A percentile compares a stretch with the other conserved stretches of the same genome.
Conservation (phyloP, 2,888 invertebrate species). For the Thera britannica region DNA sequence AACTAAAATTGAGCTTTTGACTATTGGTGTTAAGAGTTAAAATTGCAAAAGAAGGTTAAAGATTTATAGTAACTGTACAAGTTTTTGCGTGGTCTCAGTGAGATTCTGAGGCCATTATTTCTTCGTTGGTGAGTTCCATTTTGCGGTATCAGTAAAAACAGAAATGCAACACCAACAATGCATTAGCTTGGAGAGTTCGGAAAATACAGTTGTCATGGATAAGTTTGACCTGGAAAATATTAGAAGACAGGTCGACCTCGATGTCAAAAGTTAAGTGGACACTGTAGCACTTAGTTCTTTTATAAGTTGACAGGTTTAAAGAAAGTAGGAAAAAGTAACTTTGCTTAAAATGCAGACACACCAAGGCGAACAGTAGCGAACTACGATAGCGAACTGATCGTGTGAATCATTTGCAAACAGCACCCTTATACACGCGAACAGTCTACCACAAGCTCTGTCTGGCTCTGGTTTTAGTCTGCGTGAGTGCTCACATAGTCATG, state of each 20-base stretch:
- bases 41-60: background rate
- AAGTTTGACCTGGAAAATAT: constrained; percentile 10
- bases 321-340: too few relatives aligned
- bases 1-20: background rate
- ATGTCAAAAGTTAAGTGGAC: constrained; percentile 5
- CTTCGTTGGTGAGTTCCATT: constrained; percentile 25
- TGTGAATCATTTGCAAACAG: too few relatives aligned
- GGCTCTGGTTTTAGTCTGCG: too few relatives aligned
- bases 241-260: constrained; percentile 11
- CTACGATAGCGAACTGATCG: too few relatives aligned
- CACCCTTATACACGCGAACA: too few relatives aligned
- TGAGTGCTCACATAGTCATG: too few relatives aligned
- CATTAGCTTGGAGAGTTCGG: constrained; percentile 34
- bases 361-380: too few relatives aligned
- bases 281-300: background rate
- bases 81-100: constrained; percentile 2
- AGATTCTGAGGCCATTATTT: constrained; percentile 3
- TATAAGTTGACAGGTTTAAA: too few relatives aligned
- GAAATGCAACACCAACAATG: constrained; percentile 40
- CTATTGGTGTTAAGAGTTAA: background rate
- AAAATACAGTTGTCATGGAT: constrained; percentile 15
- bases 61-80: background rate
- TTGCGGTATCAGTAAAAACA: constrained; percentile 35
- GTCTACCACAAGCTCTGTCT: too few relatives aligned
- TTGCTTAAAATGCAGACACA: too few relatives aligned